Conservation (phyloP, 2,888 invertebrate species). For the Lochmaea capreae region DNA sequence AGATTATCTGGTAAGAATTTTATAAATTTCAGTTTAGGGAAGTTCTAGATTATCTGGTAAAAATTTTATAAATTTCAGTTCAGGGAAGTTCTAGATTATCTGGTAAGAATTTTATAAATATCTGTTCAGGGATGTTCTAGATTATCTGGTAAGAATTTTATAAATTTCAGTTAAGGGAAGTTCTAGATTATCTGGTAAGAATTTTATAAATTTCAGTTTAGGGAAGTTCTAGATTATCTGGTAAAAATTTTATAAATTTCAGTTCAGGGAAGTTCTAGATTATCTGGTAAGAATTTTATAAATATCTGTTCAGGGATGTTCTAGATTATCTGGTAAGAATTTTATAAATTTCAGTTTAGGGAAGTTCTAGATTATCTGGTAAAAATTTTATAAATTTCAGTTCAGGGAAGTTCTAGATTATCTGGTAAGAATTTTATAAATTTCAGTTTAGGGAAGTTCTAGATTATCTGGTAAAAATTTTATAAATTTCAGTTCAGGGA, state of each 20-base stretch:
- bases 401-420: constrained; percentile 91
- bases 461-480: constrained; percentile 82
- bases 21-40: too few species aligned
- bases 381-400: constrained; percentile 44
- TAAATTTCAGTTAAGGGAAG: too few species aligned
- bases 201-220: too few species aligned
- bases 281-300: constrained; percentile 77
- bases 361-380: constrained; percentile 94
- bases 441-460: too few species aligned
- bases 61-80: too few species aligned
- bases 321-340: constrained; percentile 85
- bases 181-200: constrained; percentile 87
- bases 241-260: constrained; percentile 65
- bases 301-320: too few species aligned
- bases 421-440: constrained; percentile 75
- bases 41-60: constrained; percentile 91
- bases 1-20: constrained; percentile 82
- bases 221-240: constrained; percentile 94
- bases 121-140: too few species aligned
- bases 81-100: constrained; percentile 95
- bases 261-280: too few species aligned
- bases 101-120: constrained; percentile 69
- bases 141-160: constrained; percentile 78
- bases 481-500: too few species aligned
- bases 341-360: too few species aligned